Conservation (phyloP, 2,113 vertebrate genomes). For the Isichthys henryi region DNA sequence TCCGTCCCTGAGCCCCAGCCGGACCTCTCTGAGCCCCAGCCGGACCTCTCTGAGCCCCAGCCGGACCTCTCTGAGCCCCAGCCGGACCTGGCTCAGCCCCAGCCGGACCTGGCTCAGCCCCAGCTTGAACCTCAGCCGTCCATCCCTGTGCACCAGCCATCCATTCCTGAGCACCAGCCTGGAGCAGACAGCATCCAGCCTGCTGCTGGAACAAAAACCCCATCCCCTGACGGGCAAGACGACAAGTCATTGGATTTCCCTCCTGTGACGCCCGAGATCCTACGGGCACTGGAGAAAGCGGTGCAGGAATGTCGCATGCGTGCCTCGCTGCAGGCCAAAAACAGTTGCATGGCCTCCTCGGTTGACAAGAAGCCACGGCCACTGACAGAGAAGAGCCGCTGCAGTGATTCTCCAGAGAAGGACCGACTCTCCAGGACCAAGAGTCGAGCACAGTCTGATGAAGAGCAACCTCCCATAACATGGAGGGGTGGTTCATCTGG, state of each 20-base stretch:
- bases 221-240: not conserved
- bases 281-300: constrained; percentile 40
- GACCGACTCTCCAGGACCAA: constrained; percentile 14
- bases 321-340: constrained; percentile 30
- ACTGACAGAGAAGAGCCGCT: constrained; percentile 8
- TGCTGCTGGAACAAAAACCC: not conserved
- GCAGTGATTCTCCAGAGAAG: constrained; percentile 20
- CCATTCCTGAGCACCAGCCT: not conserved
- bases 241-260: constrained; percentile 26
- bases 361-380: not conserved
- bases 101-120: too few relatives aligned
- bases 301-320: constrained; percentile 44
- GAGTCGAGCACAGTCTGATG: constrained; percentile 18
- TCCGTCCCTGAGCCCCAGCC: not conserved
- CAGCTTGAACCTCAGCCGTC: too few relatives aligned
- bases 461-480: constrained; percentile 18
- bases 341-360: not conserved
- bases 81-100: not conserved
- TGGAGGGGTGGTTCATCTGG: constrained; percentile 37
- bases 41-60: not conserved
- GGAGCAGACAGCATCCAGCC: not conserved
- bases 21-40: fast-evolving
- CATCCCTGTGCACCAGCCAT: not conserved
- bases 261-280: constrained; percentile 40
- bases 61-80: fast-evolving